Evolutionary conservation across 2,888 invertebrate genomes (phyloP).

Genomic region (Pheosia tremula): DNA sequence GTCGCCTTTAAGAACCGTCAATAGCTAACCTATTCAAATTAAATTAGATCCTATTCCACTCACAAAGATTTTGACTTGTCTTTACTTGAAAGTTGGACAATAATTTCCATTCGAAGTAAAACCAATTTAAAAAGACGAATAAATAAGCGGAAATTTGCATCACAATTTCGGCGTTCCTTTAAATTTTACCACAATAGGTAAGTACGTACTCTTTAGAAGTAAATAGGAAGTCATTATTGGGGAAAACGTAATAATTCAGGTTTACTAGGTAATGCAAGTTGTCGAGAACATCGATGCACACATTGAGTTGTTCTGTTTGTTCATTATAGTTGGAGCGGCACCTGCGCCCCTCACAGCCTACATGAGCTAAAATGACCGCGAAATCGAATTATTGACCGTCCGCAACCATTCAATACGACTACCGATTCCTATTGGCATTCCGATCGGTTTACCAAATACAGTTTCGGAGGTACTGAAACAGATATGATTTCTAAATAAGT

Average conservation of each 20-base stretch:
- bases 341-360: slow-evolving; percentile 66
- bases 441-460: slow-evolving; percentile 57
- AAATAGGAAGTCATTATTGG: slow-evolving; percentile 14
- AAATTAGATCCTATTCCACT: slow-evolving; percentile 59
- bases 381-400: slow-evolving; percentile 77
- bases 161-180: slow-evolving; percentile 55
- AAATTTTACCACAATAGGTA: slow-evolving; percentile 41
- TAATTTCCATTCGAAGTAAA: slow-evolving; percentile 75
- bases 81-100: slow-evolving; percentile 66
- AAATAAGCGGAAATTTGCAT: slow-evolving; percentile 72
- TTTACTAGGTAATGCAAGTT: slow-evolving; percentile 23
- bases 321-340: slow-evolving; percentile 63
- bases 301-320: slow-evolving; percentile 62
- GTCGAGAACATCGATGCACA: slow-evolving; percentile 26
- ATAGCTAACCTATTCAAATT: slow-evolving; percentile 56
- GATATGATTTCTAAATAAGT: slow-evolving; percentile 52
- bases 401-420: slow-evolving; percentile 64
- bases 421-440: slow-evolving; percentile 63
- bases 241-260: slow-evolving; percentile 21
- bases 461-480: slow-evolving; percentile 51
- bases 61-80: slow-evolving; percentile 56
- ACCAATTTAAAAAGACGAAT: slow-evolving; percentile 72
- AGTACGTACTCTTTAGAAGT: slow-evolving; percentile 13
- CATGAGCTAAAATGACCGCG: slow-evolving; percentile 77
- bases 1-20: slow-evolving; percentile 31